Conservation (phyloP, 2,797 vertebrate species). For the Hylomyscus alleni region DNA sequence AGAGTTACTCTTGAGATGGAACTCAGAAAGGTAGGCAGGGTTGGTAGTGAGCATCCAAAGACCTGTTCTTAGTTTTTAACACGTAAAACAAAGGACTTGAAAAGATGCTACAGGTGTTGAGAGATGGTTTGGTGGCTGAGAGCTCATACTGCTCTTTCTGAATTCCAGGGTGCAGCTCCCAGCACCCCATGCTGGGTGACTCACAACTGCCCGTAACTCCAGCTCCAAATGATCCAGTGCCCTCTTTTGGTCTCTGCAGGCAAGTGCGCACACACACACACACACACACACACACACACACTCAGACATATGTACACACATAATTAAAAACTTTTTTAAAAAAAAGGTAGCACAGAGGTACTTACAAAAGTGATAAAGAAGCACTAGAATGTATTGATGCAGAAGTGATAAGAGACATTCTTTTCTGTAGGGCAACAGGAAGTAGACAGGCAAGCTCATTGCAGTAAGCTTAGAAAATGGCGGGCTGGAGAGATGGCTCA, state of each 20-base stretch:
- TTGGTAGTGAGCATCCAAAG: not conserved
- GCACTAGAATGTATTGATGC: not conserved
- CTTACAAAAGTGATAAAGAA: not conserved
- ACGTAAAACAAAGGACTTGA: not conserved
- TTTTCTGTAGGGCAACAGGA: too few species aligned
- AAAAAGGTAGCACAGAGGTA: not conserved
- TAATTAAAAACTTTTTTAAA: not conserved
- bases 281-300: not conserved
- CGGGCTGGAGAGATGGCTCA: too few species aligned
- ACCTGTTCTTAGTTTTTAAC: not conserved
- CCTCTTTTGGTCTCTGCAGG: not conserved
- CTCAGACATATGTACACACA: not conserved
- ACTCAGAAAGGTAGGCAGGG: not conserved
- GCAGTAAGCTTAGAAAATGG: not conserved
- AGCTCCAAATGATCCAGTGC: not conserved
- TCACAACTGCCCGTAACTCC: not conserved
- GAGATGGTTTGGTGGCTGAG: not conserved
- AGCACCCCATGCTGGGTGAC: not conserved
- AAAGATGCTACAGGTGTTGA: not conserved
- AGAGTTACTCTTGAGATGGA: not conserved
- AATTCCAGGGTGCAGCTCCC: not conserved
- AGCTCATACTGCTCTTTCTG: not conserved
- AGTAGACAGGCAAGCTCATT: not conserved
- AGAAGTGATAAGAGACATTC: not conserved
- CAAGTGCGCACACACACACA: not conserved